A percentile compares a stretch with the other conserved stretches of the same genome.
Evolutionary conservation across 2,888 invertebrate species (phyloP).

Genomic region (Tipula confusa): DNA sequence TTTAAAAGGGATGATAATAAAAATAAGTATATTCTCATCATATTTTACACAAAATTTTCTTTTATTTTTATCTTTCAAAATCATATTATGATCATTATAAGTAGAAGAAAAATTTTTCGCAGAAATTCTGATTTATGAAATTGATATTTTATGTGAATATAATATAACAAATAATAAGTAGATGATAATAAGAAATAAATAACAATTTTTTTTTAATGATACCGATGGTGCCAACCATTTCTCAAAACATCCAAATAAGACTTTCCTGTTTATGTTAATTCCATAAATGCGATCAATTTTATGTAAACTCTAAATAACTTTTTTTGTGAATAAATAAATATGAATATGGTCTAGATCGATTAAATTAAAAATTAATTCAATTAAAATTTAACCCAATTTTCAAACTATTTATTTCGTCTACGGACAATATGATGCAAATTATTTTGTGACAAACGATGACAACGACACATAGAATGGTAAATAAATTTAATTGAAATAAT

Average conservation of each 20-base stretch:
- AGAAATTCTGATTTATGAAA: conserved; percentile 7
- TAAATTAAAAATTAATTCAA: too few species aligned
- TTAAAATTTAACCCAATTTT: too few species aligned
- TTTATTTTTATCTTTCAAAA: conserved; percentile 7
- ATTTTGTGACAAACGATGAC: not conserved
- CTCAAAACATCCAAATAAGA: too few species aligned
- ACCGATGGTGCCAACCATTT: not conserved
- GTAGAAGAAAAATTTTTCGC: not conserved
- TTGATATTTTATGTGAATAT: conserved; percentile 14
- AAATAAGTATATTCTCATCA: conserved; percentile 3
- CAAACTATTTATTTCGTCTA: too few species aligned
- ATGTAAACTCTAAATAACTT: too few species aligned
- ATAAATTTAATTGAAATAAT: not conserved
- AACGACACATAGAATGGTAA: not conserved
- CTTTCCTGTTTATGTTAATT: too few species aligned
- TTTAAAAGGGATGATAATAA: not conserved
- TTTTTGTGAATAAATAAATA: too few species aligned
- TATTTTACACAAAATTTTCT: not conserved
- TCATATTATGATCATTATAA: not conserved
- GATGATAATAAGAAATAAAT: not conserved
- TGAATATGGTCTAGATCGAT: too few species aligned
- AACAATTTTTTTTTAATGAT: not conserved
- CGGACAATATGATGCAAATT: too few species aligned
- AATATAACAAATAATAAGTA: not conserved
- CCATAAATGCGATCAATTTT: too few species aligned